phyloP scores from a whole-genome alignment of 2,113 vertebrate species.

The Dipodomys stephensi region DNA sequence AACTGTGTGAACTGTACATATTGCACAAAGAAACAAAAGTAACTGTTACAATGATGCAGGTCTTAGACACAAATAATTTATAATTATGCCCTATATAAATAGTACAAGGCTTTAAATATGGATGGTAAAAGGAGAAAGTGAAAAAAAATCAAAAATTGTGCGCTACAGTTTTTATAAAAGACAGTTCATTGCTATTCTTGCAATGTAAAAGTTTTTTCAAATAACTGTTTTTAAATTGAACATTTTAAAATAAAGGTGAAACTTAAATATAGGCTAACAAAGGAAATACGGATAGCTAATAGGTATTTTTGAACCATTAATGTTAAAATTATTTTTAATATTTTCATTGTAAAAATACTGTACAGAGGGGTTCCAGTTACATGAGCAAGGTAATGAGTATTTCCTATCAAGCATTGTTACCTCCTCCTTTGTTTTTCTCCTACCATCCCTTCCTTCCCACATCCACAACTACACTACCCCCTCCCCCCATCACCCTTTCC shows the following conservation, averaged over 20 bases:
- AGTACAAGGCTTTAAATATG: not conserved
- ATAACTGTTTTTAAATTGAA: not conserved
- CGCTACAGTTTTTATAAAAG: not conserved
- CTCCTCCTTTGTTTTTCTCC: no score
- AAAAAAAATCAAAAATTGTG: not conserved
- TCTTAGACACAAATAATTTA: constrained; percentile 38
- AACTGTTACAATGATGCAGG: not conserved
- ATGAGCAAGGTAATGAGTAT: no score
- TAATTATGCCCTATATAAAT: constrained; percentile 29
- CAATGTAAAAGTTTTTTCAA: not conserved
- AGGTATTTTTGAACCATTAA: not conserved
- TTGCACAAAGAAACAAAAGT: constrained; percentile 27
- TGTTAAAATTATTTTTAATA: not conserved
- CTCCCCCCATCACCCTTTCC: no score
- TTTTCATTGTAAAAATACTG: no score
- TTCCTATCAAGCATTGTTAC: no score
- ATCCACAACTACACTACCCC: no score
- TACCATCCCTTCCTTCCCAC: no score
- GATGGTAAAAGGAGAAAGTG: not conserved
- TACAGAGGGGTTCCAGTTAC: no score
- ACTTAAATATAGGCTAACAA: not conserved
- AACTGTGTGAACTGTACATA: not conserved
- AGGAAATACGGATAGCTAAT: not conserved
- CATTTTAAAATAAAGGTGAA: not conserved
- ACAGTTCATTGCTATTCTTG: not conserved